These are phyloP conservation scores for Leptodactylus fuscus DNA, from an alignment of 2,113 vertebrate genomes.

Conservation along the genomic window DNA sequence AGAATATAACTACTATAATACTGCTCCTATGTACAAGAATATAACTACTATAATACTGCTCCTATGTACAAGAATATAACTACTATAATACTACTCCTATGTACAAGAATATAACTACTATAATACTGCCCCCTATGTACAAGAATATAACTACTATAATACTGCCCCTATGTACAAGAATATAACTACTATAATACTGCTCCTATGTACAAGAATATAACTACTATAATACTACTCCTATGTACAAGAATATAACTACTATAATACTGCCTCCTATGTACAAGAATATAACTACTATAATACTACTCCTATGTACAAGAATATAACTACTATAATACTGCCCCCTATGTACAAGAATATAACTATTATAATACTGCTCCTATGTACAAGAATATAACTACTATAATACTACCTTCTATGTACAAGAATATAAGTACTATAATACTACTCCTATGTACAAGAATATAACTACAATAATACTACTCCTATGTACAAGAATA, in stretches of 20 bases:
- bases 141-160: no score
- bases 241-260: neutral
- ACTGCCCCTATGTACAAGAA: no score
- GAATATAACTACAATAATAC: conserved; percentile 1
- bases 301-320: no score
- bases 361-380: neutral
- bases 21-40: no score
- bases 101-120: conserved; percentile 7
- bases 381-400: conserved; percentile 14
- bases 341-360: neutral
- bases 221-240: neutral
- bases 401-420: conserved; percentile 3
- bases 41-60: no score
- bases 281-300: conserved; percentile 4
- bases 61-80: no score
- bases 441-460: neutral
- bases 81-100: neutral
- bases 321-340: no score
- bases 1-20: neutral
- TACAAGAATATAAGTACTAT: neutral
- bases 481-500: neutral
- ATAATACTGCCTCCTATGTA: neutral
- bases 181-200: conserved; percentile 20
- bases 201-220: neutral
- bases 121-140: no score